These are phyloP conservation scores for Kryptolebias ocellatus DNA, from an alignment of 2,797 vertebrate species.

Conservation along the genomic window DNA sequence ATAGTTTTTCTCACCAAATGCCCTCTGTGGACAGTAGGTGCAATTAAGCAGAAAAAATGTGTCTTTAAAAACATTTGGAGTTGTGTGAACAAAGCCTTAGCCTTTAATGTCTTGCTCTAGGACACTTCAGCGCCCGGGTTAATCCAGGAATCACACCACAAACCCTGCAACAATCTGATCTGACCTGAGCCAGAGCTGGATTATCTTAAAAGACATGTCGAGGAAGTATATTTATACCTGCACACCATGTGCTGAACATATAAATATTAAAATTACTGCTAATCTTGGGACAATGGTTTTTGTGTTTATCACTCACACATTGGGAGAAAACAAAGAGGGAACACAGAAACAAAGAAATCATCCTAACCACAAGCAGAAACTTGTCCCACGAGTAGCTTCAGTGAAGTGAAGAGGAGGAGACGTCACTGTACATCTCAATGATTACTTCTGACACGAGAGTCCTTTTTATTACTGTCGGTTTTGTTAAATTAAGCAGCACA, in stretches of 20 bases:
- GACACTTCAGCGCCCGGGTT: not conserved
- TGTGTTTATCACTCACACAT: not conserved
- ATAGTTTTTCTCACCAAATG: too few relatives aligned
- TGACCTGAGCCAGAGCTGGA: not conserved
- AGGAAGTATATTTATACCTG: slow-evolving; percentile 3
- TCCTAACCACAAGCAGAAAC: not conserved
- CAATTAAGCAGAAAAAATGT: too few relatives aligned
- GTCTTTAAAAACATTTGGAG: too few relatives aligned
- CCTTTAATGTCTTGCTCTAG: not conserved
- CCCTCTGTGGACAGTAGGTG: too few relatives aligned
- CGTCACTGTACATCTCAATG: too few relatives aligned
- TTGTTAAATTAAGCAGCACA: too few relatives aligned
- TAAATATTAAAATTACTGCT: slow-evolving; percentile 1
- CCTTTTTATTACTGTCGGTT: too few relatives aligned
- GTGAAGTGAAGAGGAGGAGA: too few relatives aligned
- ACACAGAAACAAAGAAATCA: not conserved
- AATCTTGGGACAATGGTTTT: not conserved
- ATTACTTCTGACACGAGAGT: too few relatives aligned
- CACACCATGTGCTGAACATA: slow-evolving; percentile 10
- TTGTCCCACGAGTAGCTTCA: too few relatives aligned
- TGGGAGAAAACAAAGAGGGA: slow-evolving; percentile 5
- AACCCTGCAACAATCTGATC: too few relatives aligned
- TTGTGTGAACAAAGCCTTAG: too few relatives aligned
- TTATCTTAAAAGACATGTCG: slow-evolving; percentile 2
- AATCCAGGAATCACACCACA: not conserved